Evolutionary conservation across 2,797 vertebrate genomes (phyloP).

Genomic region (Channa striata): DNA sequence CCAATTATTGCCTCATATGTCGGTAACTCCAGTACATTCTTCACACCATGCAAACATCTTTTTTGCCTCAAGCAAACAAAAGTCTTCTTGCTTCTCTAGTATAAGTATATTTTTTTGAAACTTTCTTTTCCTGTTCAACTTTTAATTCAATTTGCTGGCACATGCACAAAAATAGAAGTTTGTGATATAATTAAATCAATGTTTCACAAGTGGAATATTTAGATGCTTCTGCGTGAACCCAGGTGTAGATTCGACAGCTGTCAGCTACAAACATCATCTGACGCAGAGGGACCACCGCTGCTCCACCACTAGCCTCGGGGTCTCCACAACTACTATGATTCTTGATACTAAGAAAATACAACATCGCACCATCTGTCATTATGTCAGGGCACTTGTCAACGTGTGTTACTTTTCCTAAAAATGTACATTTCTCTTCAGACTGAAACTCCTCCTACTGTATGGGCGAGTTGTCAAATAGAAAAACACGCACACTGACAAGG

Average conservation of each 20-base stretch:
- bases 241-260: slow-evolving; percentile 32
- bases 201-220: slow-evolving; percentile 23
- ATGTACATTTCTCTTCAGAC: slow-evolving; percentile 6
- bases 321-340: slow-evolving; percentile 17
- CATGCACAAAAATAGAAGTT: slow-evolving; percentile 15
- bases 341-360: slow-evolving; percentile 8
- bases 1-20: slow-evolving; percentile 17
- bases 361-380: slow-evolving; percentile 24
- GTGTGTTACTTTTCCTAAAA: slow-evolving; percentile 13
- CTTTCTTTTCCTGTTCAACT: background rate
- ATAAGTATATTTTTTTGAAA: slow-evolving; percentile 19
- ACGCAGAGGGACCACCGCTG: slow-evolving; percentile 20
- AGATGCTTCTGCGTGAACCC: background rate
- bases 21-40: background rate
- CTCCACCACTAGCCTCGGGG: slow-evolving; percentile 18
- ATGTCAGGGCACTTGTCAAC: slow-evolving; percentile 24
- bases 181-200: slow-evolving; percentile 31
- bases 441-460: slow-evolving; percentile 4
- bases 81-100: background rate
- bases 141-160: slow-evolving; percentile 1
- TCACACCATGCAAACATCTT: background rate
- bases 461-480: slow-evolving; percentile 16
- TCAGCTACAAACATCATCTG: slow-evolving; percentile 26
- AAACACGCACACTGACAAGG: slow-evolving; percentile 6
- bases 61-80: slow-evolving; percentile 20